phyloP scores from a whole-genome alignment of 2,113 vertebrate species.

The Ptilorrhoa leucosticta region DNA sequence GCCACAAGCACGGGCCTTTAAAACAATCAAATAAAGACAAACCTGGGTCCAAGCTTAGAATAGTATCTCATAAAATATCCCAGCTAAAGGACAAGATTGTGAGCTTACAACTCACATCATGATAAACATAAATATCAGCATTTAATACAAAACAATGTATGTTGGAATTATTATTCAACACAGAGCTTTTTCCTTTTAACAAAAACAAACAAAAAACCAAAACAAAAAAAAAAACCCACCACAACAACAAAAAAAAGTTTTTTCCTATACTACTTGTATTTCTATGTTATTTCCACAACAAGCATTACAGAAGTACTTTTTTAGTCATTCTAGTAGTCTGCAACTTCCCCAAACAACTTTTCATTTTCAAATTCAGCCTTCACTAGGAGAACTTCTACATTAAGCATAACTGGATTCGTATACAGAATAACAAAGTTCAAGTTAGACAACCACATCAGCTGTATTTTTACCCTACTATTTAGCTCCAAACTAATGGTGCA shows the following conservation, averaged over 20 bases:
- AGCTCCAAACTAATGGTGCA: not conserved
- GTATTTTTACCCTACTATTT: not conserved
- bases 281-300: not conserved
- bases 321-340: not conserved
- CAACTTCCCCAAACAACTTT: not conserved
- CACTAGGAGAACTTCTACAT: not conserved
- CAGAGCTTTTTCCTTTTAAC: not conserved
- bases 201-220: too few species aligned
- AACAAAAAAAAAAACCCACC: not conserved
- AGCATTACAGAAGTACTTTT: not conserved
- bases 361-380: not conserved
- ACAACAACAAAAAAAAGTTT: not conserved
- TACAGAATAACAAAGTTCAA: not conserved
- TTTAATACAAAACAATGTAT: not conserved
- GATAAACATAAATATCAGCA: not conserved
- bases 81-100: not conserved
- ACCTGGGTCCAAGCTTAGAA: not conserved
- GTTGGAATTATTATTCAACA: not conserved
- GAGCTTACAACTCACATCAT: not conserved
- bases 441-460: not conserved
- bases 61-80: not conserved
- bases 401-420: not conserved
- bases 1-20: not conserved
- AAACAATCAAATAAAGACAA: not conserved
- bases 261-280: not conserved